Evolutionary conservation across 2,113 vertebrate species (phyloP), one percentile per base, ranked within the genome.

Genomic region (Emydocephalus ijimae): DNA sequence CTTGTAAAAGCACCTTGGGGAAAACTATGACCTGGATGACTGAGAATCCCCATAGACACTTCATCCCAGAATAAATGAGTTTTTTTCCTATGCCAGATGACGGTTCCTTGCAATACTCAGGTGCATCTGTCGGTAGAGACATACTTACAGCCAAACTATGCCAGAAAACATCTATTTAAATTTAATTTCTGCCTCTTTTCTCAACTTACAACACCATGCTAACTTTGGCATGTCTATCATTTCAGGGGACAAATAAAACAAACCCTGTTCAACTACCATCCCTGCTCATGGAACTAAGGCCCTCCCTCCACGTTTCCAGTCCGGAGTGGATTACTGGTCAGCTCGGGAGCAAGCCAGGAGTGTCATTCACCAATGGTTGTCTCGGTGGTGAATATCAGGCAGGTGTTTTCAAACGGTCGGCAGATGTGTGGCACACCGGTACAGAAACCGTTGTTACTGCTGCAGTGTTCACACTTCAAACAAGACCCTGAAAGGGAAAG

Each of bases 401-500:
- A 92, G 55, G 55, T 85, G 26, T 52, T 90, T 7, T 92, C 74
- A 0, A 48, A 59, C 0, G 14, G n/a, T 7, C 21, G 21, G n/a
- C 92, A 92, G 23, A 52, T 1, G 1, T 86, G 88, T 1, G 92
- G 45, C 1, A 26, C 1, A 1, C 92, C 81, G 0, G 45, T 90
- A 15, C 92, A 92, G 14, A 45, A 61, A 5, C 34, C 45, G 1
- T 21, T 90, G 29, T 5, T 10, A 57, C 92, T 92, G 24, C 29
- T 89, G 74, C 92, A 92, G 29, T 61, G n/a, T 61, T 92, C 92
- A 54, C 92, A 92, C 14, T 92, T 45, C 88, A 92, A 43, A 34
- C 92, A 92, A 52, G 86, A 1, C 5, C 88, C 92, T 92, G 88
- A 57, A 39, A 90, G n/a, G 29, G 11, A 9, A 56, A 59, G 43